A percentile compares a stretch with the other conserved stretches of the same genome.
These are phyloP conservation scores for Drosophila insularis DNA, from an alignment of 1,140 invertebrate species.

Conservation along the genomic window DNA sequence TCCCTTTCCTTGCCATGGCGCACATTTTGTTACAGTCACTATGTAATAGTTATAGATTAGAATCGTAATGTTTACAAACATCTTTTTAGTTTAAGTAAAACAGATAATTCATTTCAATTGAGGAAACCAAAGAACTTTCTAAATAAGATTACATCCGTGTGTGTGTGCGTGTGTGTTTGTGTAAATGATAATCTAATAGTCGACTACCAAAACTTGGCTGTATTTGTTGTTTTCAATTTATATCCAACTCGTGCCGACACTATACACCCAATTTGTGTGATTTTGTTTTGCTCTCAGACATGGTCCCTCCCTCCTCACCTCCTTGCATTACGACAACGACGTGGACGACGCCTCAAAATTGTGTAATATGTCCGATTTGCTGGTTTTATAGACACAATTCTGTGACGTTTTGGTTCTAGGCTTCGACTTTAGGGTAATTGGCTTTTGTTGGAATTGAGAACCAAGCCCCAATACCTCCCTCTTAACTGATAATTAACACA, in stretches of 20 bases:
- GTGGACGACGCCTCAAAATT: slow-evolving; percentile 32
- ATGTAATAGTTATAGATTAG: no score
- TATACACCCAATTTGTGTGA: slow-evolving; percentile 48
- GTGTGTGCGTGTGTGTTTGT: neutral
- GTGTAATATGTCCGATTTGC: slow-evolving; percentile 49
- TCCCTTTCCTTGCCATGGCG: neutral
- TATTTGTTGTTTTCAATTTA: neutral
- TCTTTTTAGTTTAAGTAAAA: no score
- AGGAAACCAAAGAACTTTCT: no score
- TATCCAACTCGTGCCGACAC: slow-evolving; percentile 36
- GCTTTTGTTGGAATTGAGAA: slow-evolving; percentile 1
- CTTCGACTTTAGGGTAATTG: neutral
- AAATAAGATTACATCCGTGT: neutral
- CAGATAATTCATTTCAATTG: no score
- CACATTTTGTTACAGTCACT: no score
- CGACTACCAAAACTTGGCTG: neutral
- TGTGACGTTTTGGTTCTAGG: neutral
- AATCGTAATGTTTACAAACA: no score
- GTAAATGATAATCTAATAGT: neutral
- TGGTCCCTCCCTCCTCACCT: slow-evolving; percentile 9
- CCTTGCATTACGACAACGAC: neutral
- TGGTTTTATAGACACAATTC: neutral
- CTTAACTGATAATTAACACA: slow-evolving; percentile 38
- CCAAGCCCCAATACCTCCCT: neutral
- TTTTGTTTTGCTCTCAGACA: slow-evolving; percentile 52